These are phyloP conservation scores for Iphiclides podalirius DNA, from an alignment of 2,888 invertebrate genomes.

Conservation along the genomic window DNA sequence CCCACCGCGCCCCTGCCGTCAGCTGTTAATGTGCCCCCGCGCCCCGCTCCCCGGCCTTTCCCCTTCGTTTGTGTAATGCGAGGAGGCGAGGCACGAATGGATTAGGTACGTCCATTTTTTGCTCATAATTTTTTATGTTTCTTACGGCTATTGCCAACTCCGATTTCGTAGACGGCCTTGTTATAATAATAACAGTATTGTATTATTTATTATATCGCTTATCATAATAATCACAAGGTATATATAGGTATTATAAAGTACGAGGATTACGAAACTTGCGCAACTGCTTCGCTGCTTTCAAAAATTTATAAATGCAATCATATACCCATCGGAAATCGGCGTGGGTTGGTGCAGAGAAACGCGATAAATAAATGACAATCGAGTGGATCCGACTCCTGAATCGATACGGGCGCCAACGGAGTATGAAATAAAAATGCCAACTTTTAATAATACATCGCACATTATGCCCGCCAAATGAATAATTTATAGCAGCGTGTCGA, in stretches of 20 bases:
- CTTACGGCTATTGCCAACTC: constrained; percentile 4
- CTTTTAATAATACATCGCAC: constrained; percentile 79
- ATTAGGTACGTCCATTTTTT: constrained; percentile 34
- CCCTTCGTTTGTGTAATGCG: constrained; percentile 80
- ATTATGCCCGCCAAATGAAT: constrained; percentile 78
- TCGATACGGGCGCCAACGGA: constrained; percentile 51
- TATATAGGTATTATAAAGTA: too few species aligned
- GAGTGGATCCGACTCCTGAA: constrained; percentile 27
- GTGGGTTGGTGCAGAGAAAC: constrained; percentile 7
- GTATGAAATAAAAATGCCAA: constrained; percentile 72
- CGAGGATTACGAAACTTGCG: background rate
- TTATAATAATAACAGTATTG: constrained; percentile 3
- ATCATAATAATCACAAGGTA: background rate
- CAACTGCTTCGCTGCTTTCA: background rate
- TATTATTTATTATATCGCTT: background rate
- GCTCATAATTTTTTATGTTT: constrained; percentile 13
- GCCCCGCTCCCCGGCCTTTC: constrained; percentile 65
- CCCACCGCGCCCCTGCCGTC: constrained; percentile 57
- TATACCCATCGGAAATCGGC: constrained; percentile 1
- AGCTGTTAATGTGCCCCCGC: constrained; percentile 74
- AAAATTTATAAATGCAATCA: background rate
- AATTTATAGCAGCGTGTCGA: constrained; percentile 76
- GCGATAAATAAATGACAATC: constrained; percentile 26
- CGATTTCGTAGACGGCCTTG: constrained; percentile 6
- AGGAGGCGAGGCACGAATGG: constrained; percentile 62